phyloP scores from a whole-genome alignment of 2,797 vertebrate genomes.

The Pteropus rufus region DNA sequence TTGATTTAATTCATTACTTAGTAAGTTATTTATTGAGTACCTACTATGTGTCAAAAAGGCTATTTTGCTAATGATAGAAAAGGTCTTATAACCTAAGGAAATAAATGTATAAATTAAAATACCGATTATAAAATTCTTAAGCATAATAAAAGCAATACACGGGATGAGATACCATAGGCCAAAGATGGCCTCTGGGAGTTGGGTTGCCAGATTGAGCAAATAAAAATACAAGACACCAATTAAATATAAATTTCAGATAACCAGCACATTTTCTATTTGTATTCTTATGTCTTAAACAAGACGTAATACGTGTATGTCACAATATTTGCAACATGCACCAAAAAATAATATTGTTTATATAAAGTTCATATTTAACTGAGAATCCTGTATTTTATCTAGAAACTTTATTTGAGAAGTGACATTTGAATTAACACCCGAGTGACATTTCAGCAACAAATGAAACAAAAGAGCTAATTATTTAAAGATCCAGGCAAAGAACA shows the following conservation, averaged over 20 bases:
- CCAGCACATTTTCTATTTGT: background rate
- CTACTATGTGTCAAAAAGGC: background rate
- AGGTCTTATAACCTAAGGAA: background rate
- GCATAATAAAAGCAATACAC: background rate
- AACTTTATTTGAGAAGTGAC: background rate
- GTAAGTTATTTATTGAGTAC: background rate
- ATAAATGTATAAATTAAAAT: background rate
- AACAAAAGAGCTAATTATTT: background rate
- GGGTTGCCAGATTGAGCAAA: background rate
- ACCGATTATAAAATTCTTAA: background rate
- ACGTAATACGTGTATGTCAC: no score
- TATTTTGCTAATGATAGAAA: background rate
- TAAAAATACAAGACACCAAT: background rate
- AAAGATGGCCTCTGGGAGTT: background rate
- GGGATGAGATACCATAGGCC: background rate
- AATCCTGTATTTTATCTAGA: background rate
- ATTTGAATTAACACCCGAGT: background rate
- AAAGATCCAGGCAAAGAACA: background rate
- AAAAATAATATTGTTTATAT: background rate
- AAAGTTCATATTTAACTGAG: background rate
- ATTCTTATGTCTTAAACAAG: background rate
- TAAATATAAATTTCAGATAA: background rate
- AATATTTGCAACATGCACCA: background rate
- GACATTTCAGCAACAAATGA: background rate
- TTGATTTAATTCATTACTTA: background rate